Conservation (phyloP, 2,113 vertebrate genomes). For the Crypturellus undulatus region DNA sequence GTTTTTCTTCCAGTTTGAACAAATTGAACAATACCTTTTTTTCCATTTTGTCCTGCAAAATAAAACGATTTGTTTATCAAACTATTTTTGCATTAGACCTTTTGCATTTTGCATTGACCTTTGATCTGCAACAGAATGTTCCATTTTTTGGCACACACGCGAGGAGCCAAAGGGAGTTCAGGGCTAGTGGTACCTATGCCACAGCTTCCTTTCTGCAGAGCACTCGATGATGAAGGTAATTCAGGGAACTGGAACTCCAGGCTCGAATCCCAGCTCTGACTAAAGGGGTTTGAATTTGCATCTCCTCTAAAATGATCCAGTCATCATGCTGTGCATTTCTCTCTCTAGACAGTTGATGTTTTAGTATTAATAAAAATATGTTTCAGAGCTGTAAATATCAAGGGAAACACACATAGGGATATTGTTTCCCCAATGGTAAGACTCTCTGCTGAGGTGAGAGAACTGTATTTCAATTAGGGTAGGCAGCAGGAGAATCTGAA, state of each 20-base stretch:
- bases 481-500: neutral
- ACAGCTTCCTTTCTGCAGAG: neutral
- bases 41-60: neutral
- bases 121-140: neutral
- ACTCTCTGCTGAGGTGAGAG: neutral
- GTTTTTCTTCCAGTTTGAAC: neutral
- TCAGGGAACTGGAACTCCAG: neutral
- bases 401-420: neutral
- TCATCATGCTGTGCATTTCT: neutral
- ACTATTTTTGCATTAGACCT: neutral
- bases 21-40: neutral
- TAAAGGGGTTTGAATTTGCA: neutral
- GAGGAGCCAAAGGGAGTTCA: neutral
- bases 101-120: no score
- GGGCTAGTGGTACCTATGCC: neutral
- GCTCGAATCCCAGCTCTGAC: neutral
- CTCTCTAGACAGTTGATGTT: neutral
- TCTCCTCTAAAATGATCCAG: neutral
- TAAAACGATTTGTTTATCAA: neutral
- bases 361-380: neutral
- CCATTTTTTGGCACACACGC: neutral
- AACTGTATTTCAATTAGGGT: neutral
- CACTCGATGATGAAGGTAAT: fast-evolving
- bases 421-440: neutral
- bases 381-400: neutral